These are phyloP conservation scores for Callipepla californica DNA, from an alignment of 2,113 vertebrate genomes.

Conservation along the genomic window DNA sequence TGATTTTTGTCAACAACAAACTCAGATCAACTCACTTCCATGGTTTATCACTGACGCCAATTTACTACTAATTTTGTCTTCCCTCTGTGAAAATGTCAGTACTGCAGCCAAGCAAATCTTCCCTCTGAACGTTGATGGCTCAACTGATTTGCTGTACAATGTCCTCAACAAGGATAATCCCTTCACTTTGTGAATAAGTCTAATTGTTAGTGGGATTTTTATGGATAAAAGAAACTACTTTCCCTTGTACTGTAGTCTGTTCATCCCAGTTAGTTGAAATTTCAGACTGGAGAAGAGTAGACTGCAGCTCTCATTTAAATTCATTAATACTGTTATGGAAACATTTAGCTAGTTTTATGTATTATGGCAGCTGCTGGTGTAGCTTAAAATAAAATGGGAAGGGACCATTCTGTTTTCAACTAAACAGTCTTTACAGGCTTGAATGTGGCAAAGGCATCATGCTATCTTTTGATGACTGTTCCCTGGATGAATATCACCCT, in stretches of 20 bases:
- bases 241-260: background rate
- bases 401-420: slow-evolving; percentile 12
- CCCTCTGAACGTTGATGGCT: background rate
- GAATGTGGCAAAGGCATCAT: slow-evolving; percentile 29
- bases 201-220: background rate
- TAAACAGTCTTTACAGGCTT: background rate
- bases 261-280: background rate
- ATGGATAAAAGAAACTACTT: background rate
- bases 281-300: slow-evolving; percentile 7
- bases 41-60: background rate
- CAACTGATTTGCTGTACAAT: background rate
- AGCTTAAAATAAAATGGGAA: slow-evolving; percentile 51
- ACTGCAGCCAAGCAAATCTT: background rate
- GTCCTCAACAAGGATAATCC: background rate
- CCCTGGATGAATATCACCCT: slow-evolving; percentile 37
- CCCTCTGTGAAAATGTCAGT: background rate
- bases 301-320: slow-evolving; percentile 43
- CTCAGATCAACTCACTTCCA: background rate
- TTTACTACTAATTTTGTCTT: background rate
- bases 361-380: slow-evolving; percentile 35
- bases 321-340: slow-evolving; percentile 53
- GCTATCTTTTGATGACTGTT: slow-evolving; percentile 31
- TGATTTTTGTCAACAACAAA: background rate
- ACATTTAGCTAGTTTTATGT: slow-evolving; percentile 30
- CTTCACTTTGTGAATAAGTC: background rate